Conservation (phyloP, 1,140 invertebrate species). For the Drosophila suzukii region DNA sequence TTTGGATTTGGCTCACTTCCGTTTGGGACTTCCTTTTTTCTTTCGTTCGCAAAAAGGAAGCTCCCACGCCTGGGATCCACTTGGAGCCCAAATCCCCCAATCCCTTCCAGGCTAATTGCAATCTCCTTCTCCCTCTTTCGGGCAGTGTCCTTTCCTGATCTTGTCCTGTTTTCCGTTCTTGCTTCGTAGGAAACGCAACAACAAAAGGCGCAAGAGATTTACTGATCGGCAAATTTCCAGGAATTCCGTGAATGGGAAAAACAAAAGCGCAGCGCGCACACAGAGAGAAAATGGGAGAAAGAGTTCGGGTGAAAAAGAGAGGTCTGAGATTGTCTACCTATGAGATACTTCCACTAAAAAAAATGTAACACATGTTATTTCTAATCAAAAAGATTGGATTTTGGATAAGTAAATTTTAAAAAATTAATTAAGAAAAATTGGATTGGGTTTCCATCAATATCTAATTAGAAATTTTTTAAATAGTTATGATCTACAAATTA, state of each 20-base stretch:
- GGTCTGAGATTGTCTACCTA: conserved; percentile 57
- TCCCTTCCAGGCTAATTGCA: conserved; percentile 59
- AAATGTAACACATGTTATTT: background rate
- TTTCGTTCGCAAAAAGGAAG: conserved; percentile 41
- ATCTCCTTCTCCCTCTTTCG: conserved; percentile 1
- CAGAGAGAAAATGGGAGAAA: conserved; percentile 13
- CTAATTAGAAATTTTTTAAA: background rate
- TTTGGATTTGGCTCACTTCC: conserved; percentile 28
- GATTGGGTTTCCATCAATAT: background rate
- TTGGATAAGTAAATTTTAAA: background rate
- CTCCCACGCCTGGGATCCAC: conserved; percentile 66
- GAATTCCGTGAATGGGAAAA: conserved; percentile 79
- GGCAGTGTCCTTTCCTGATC: conserved; percentile 47
- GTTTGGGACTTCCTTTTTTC: conserved; percentile 23
- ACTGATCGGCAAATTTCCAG: conserved; percentile 80
- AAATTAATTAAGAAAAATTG: background rate
- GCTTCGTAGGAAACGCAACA: conserved; percentile 68
- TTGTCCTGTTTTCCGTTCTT: conserved; percentile 53
- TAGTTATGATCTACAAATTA: too few relatives aligned
- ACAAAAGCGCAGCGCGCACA: conserved; percentile 69
- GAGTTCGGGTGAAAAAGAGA: conserved; percentile 2
- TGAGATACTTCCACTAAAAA: conserved; percentile 17
- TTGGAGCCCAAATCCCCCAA: conserved; percentile 15
- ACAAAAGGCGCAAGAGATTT: conserved; percentile 61
- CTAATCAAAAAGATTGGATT: too few relatives aligned